Base-by-base conservation (phyloP, 1,140 invertebrate species). In the Temnothorax curvispinosus region DNA sequence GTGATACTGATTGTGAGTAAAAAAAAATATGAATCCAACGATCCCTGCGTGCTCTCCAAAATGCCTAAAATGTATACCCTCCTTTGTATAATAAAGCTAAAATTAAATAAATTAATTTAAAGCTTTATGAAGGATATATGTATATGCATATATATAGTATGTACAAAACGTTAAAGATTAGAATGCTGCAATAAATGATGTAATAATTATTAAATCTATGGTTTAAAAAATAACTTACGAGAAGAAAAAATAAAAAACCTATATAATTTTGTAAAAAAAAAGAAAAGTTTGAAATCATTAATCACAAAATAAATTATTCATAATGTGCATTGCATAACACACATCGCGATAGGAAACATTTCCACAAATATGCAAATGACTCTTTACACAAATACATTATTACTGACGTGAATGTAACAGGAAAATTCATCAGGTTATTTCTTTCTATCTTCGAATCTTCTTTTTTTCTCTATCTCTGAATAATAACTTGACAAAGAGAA, bases 301-400 rank as follows among this genome's bases (percentile, higher is more conserved):
- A 58, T 84, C 35, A 60, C 0, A 7, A 50, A 72, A 27, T 62
- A 74, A 60, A 62, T 74, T 60, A 60, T 84, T 27, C 18, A 75
- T 50, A 47, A 44, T 27, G 54, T 18, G 8, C 56, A 35, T 84
- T 82, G 67, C 52, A 41, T 47, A 75, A 84, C 13, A 21, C 13
- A 21, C 54, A n/a, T 7, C n/a, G 35, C 27, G 56, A 71, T 71
- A 44, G 50, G 11, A 64, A 32, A 47, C 41, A 62, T 84, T 84
- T 81, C 47, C 54, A 27, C 41, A 47, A 74, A 58, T 21, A 47
- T 84, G 44, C 80, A 74, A 75, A 84, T 74, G 32, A n/a, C 50
- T 35, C 35, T 78, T 64, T 27, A 27, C 38, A 52, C 41, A 35
- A 21, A 44, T 21, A 82, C 13, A 52, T 82, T 44, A 74, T 82